A percentile compares a stretch with the other conserved stretches of the same genome.
Conservation (phyloP, 2,113 vertebrate species). For the Penelope pileata region DNA sequence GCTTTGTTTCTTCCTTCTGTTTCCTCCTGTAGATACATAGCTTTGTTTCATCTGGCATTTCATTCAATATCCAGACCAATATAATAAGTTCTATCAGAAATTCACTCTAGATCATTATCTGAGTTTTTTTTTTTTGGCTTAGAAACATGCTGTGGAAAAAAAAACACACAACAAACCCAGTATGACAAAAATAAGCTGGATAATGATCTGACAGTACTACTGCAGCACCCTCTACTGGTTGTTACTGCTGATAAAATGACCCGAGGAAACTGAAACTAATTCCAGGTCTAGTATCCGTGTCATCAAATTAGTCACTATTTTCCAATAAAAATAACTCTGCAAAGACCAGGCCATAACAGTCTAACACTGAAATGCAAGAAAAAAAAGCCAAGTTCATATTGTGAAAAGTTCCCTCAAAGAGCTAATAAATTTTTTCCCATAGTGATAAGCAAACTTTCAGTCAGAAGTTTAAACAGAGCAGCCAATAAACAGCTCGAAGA, state of each 20-base stretch:
- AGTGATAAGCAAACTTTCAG: background rate
- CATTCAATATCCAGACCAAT: background rate
- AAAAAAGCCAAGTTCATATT: accelerated
- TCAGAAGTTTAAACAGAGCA: background rate
- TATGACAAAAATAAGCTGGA: no score
- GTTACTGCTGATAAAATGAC: accelerated
- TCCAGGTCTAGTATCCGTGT: no score
- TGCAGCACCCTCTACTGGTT: background rate
- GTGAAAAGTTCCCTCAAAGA: background rate
- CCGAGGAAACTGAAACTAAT: background rate
- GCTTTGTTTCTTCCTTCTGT: background rate
- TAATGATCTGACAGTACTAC: background rate
- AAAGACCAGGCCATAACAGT: background rate
- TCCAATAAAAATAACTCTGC: background rate
- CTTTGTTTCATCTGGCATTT: background rate
- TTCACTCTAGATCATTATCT: background rate
- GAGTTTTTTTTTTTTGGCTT: background rate
- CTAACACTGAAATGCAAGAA: background rate
- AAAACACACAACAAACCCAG: no score
- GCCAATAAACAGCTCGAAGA: background rate
- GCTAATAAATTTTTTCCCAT: background rate
- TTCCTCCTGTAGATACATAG: background rate
- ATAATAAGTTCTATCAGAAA: no score
- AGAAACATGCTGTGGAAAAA: background rate
- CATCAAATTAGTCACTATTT: background rate